Conservation (phyloP, 2,113 vertebrate genomes). For the Myrmecophaga tridactyla region DNA sequence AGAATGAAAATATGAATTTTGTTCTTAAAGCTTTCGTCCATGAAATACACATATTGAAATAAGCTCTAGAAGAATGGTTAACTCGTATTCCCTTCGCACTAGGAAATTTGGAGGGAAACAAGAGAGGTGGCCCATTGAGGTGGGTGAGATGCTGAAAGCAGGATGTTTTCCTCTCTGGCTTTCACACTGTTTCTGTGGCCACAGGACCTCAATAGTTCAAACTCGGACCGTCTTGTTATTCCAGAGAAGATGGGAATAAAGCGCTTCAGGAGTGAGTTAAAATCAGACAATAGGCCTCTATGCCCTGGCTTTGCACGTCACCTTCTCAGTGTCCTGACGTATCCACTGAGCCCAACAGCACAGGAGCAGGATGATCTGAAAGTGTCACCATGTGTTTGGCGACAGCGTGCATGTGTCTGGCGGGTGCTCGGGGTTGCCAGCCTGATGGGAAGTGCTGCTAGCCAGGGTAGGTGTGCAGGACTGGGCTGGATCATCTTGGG, state of each 20-base stretch:
- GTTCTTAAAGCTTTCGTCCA: neutral
- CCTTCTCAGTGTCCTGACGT: fast-evolving
- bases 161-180: neutral
- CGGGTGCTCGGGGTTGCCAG: neutral
- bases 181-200: neutral
- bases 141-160: no score
- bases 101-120: no score
- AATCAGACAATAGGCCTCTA: neutral
- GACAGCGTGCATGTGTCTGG: fast-evolving
- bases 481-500: neutral
- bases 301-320: neutral
- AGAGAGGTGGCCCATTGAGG: fast-evolving
- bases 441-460: fast-evolving
- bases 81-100: neutral
- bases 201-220: neutral
- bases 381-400: neutral
- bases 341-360: neutral
- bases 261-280: neutral
- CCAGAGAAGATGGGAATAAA: neutral
- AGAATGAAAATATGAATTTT: neutral
- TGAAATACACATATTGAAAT: no score
- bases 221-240: neutral
- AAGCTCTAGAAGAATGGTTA: fast-evolving
- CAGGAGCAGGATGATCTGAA: neutral
- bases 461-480: neutral